Evolutionary conservation across 1,140 invertebrate genomes (phyloP), one percentile per base, ranked within the genome.

Genomic region (Berghia stephanieae): DNA sequence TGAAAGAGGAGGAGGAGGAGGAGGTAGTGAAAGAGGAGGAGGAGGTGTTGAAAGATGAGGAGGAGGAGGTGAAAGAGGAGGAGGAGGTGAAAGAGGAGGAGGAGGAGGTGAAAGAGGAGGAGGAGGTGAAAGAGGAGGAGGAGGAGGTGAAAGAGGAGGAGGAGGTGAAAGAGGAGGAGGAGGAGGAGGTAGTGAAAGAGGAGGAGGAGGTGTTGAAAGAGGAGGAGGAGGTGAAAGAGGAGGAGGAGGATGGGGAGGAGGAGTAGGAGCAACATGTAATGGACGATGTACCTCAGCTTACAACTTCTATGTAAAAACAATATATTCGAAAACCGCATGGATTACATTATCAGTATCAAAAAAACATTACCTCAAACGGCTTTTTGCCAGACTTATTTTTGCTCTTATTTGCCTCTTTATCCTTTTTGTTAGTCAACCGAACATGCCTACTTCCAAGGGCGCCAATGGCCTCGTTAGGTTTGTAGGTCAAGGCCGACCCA

Each of bases 381-480:
- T 93, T 93, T 84, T 86, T 84, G 81, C 79, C 82, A 63, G 84
- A 81, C 79, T 86, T 86, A 67, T 88, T 88, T 24, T 79, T 49
- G 16, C 66, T 69, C 72, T 71, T 81, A 60, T 70, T 83, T 21
- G 49, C 71, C 38, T 38, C 66, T 46, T 83, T 81, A 71, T 79
- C 83, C 43, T 83, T 78, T 38, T 72, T 80, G 77, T 91, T 90
- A 85, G 93, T 92, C 75, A 93, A 89, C 81, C 93, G 89, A 3
- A 93, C 88, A 18, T 89, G 89, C 79, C 86, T 89, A 3, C 90
- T 89, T 83, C 90, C 91, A 78, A 92, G 81, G 6, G 91, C 90
- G 52, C 92, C 94, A 69, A 95, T 93, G n/a, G 94, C 93, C 67
- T 94, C 95, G 86, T 93, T 94, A 3, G 94, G 93, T 86, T 94